Evolutionary conservation across 1,140 invertebrate genomes (phyloP).

Genomic region (Papilio aristodemus): DNA sequence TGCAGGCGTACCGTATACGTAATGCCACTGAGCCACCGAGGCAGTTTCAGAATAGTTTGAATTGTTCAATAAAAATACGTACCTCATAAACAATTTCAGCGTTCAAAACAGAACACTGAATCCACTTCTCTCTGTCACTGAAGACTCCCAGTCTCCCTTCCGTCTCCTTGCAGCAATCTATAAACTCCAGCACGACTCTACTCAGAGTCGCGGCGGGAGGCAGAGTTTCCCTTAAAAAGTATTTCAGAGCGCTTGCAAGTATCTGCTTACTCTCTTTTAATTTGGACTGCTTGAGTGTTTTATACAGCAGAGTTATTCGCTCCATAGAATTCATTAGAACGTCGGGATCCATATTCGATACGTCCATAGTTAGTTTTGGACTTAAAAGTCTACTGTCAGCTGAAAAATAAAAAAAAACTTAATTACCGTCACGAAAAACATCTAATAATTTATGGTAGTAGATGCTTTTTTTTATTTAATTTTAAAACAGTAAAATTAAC

Average conservation of each 20-base stretch:
- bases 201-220: slow-evolving; percentile 73
- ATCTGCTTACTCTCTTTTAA: slow-evolving; percentile 49
- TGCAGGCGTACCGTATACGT: no score
- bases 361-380: slow-evolving; percentile 62
- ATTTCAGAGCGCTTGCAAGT: slow-evolving; percentile 49
- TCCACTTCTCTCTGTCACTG: slow-evolving; percentile 52
- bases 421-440: background rate
- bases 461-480: no score
- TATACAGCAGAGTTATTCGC: slow-evolving; percentile 67
- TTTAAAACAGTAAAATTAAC: no score
- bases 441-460: no score
- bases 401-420: slow-evolving; percentile 40
- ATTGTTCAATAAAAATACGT: slow-evolving; percentile 34
- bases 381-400: slow-evolving; percentile 66
- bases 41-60: no score
- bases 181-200: slow-evolving; percentile 73
- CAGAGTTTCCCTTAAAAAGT: slow-evolving; percentile 70
- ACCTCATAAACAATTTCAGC: slow-evolving; percentile 72
- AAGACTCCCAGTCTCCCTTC: slow-evolving; percentile 51
- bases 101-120: slow-evolving; percentile 57
- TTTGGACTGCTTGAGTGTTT: slow-evolving; percentile 47
- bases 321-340: slow-evolving; percentile 75
- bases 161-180: slow-evolving; percentile 70
- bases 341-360: slow-evolving; percentile 76
- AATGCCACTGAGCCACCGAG: no score